Evolutionary conservation across 2,888 invertebrate species (phyloP).

Genomic region (Chrysolina americana): DNA sequence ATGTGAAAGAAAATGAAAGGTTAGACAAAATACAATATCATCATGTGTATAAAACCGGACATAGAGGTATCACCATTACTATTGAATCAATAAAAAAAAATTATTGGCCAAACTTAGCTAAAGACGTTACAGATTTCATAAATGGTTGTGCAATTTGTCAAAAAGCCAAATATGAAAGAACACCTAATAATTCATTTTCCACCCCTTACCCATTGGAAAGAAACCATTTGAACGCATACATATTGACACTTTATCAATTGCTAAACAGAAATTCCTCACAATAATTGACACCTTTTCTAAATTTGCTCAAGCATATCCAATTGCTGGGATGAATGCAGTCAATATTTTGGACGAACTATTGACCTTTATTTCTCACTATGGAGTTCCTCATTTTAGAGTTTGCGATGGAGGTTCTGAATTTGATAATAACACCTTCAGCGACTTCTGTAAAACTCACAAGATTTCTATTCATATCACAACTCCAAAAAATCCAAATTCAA

Average conservation of each 20-base stretch:
- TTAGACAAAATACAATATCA: background rate
- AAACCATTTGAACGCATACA: conserved; percentile 4
- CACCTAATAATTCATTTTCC: background rate
- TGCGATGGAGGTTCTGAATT: background rate
- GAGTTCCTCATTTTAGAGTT: background rate
- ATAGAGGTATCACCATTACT: background rate
- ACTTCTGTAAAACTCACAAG: background rate
- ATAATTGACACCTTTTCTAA: conserved; percentile 37
- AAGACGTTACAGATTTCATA: background rate
- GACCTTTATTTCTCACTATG: too few relatives aligned
- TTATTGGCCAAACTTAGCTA: background rate
- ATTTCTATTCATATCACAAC: background rate
- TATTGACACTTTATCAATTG: background rate
- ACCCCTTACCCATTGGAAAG: background rate
- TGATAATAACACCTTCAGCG: background rate
- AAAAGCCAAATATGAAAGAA: conserved; percentile 15
- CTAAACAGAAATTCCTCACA: conserved; percentile 34
- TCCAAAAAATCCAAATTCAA: background rate
- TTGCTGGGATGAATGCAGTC: conserved; percentile 11
- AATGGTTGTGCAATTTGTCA: background rate
- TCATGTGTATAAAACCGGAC: background rate
- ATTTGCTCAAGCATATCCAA: conserved; percentile 32
- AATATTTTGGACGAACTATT: background rate
- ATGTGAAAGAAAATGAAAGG: background rate
- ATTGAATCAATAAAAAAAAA: background rate